These are phyloP conservation scores for Pheucticus melanocephalus DNA, from an alignment of 2,113 vertebrate species.

Conservation along the genomic window DNA sequence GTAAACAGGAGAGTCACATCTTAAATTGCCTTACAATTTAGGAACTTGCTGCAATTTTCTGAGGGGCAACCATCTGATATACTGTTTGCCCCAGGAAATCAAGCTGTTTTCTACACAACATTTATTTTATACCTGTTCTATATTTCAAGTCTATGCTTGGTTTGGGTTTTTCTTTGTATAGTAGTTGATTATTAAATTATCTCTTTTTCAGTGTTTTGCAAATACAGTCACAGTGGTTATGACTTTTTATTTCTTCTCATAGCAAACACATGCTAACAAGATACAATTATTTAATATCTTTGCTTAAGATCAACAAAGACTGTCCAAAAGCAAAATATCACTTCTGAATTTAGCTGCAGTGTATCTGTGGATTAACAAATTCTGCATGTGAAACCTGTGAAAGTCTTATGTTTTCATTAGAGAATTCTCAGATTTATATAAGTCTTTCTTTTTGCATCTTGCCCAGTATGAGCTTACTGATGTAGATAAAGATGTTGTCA, in stretches of 20 bases:
- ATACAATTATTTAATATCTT: neutral
- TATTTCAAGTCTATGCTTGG: neutral
- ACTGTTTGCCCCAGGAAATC: neutral
- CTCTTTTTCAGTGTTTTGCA: neutral
- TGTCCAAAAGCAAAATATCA: neutral
- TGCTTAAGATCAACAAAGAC: neutral
- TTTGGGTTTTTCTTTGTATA: neutral
- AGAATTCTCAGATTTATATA: neutral
- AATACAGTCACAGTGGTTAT: neutral
- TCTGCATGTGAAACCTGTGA: neutral
- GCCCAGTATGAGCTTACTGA: neutral
- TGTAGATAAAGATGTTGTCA: slow-evolving; percentile 31
- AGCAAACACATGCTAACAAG: neutral
- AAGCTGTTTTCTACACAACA: neutral
- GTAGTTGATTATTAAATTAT: neutral
- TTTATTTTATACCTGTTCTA: neutral
- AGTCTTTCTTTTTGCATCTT: neutral
- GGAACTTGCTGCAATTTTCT: neutral
- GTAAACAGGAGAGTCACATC: neutral
- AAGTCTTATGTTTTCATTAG: neutral
- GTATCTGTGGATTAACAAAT: neutral
- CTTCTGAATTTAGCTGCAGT: neutral
- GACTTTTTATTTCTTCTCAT: neutral
- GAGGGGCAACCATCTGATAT: neutral
- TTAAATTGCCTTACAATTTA: neutral